Evolutionary conservation across 2,888 invertebrate genomes (phyloP).

Genomic region (Helleia helle): DNA sequence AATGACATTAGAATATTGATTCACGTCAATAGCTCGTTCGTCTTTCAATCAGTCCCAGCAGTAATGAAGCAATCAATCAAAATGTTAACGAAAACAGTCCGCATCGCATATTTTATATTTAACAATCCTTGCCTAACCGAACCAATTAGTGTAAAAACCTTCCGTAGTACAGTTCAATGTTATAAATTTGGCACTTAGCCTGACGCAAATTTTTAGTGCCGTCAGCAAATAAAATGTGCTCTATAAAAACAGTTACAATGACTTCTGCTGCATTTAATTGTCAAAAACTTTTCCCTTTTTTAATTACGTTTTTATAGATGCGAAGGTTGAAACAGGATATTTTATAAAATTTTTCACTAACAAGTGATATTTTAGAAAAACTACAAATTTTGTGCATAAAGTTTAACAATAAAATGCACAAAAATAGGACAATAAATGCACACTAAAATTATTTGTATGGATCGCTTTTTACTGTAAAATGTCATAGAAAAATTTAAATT

Average conservation of each 20-base stretch:
- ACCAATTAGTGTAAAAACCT: constrained; percentile 71
- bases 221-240: constrained; percentile 64
- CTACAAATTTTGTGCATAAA: background rate
- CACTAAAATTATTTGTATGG: constrained; percentile 7
- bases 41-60: constrained; percentile 34
- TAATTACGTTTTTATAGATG: constrained; percentile 4
- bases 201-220: constrained; percentile 68
- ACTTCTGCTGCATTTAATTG: constrained; percentile 55
- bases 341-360: background rate
- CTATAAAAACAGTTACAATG: constrained; percentile 49
- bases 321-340: background rate
- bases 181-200: constrained; percentile 73
- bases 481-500: constrained; percentile 9
- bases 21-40: constrained; percentile 17
- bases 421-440: constrained; percentile 10
- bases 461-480: constrained; percentile 4
- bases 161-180: constrained; percentile 57
- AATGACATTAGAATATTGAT: constrained; percentile 12
- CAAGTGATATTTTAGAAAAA: constrained; percentile 6
- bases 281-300: constrained; percentile 35
- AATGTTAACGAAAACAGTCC: constrained; percentile 66
- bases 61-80: constrained; percentile 65
- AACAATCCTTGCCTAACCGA: constrained; percentile 65
- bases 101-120: constrained; percentile 72
- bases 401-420: background rate